These are phyloP conservation scores for Bryconaethiops microstoma DNA, from an alignment of 2,797 vertebrate species.

Conservation along the genomic window DNA sequence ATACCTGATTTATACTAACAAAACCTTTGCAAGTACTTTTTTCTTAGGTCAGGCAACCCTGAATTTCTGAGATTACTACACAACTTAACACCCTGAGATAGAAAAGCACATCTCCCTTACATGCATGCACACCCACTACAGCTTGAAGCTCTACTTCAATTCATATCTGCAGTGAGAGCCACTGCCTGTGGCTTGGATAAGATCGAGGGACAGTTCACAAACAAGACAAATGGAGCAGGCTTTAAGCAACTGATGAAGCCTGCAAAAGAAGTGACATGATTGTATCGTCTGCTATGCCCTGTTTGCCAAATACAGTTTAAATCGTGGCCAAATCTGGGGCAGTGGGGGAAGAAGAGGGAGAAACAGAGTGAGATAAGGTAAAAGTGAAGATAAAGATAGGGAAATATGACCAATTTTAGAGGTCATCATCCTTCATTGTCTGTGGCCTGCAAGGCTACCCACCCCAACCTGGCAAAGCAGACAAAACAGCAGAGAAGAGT, in stretches of 20 bases:
- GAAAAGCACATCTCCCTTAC: background rate
- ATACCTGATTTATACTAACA: no score
- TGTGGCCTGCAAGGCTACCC: slow-evolving; percentile 36
- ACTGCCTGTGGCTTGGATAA: background rate
- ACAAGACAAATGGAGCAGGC: background rate
- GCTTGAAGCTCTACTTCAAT: background rate
- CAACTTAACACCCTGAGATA: background rate
- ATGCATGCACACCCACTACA: background rate
- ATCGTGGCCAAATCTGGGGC: background rate
- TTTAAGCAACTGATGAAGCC: background rate
- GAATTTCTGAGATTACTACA: background rate
- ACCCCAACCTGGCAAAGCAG: slow-evolving; percentile 36
- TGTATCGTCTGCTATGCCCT: background rate
- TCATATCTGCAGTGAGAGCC: background rate
- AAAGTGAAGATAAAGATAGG: background rate
- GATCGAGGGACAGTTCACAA: background rate
- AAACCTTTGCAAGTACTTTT: no score
- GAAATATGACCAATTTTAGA: slow-evolving; percentile 33
- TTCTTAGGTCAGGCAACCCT: background rate
- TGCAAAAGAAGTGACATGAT: background rate
- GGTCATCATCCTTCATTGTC: slow-evolving; percentile 36
- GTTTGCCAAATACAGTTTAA: background rate
- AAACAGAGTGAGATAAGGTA: background rate
- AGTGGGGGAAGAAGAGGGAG: slow-evolving; percentile 22
- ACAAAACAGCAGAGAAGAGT: slow-evolving; percentile 9